Evolutionary conservation across 2,113 vertebrate species (phyloP), one percentile per base, ranked within the genome.

Genomic region (Dromaius novaehollandiae): DNA sequence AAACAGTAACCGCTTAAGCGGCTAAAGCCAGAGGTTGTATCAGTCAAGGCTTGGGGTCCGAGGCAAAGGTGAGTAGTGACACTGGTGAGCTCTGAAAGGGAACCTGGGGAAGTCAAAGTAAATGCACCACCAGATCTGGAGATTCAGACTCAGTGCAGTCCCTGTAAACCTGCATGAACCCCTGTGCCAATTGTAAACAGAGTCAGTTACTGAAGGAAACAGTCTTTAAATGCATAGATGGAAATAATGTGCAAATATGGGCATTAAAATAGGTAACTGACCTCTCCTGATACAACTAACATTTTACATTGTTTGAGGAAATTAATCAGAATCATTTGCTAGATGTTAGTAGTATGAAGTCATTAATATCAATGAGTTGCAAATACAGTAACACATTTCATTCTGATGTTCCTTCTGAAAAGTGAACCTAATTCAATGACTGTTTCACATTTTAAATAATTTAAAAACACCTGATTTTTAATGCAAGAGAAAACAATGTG

Each of bases 181-280:
- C 56, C 60, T 60, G 22, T 78, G 68, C 63, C 53, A 60, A 85
- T 15, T 81, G 92, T 89, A 95, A 94, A 96, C 89, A 91, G 66
- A 90, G 78, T 95, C 82, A 93, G 89, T 95, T 92, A 95, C 92
- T 73, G 63, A 93, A 93, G 84, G 50, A 85, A 93, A 89, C 93
- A 91, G 89, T 96, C 88, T 95, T 96, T 91, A 91, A 97, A 96
- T 98, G 98, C 98, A 98, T 98, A 98, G 97, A 88, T 97, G 96
- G 91, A 98, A 98, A 98, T 79, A 85, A 98, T 96, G 97, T 98
- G 98, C 97, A 97, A 98, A 97, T 69, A 74, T 26, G 82, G 94
- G 93, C 92, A 96, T 89, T 90, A 91, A 96, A 93, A 81, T 92
- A 97, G 89, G 82, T 90, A 94, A 97, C 91, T 95, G 63, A 94